Conservation (phyloP, 2,888 invertebrate species). For the Marasmarcha lunaedactyla region DNA sequence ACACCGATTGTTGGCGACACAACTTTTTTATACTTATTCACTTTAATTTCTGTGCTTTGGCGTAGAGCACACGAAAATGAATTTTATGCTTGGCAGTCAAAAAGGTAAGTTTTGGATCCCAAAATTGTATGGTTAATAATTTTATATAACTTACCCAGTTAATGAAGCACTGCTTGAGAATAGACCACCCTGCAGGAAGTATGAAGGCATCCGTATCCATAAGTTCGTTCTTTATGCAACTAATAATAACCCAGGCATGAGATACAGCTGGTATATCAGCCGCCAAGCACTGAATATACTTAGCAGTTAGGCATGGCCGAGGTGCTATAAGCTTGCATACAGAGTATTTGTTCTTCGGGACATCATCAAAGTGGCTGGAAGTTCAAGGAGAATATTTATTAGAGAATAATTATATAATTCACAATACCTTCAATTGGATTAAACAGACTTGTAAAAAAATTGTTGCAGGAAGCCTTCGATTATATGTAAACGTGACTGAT, state of each 20-base stretch:
- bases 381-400: not conserved
- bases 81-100: no score
- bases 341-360: constrained; percentile 63
- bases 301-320: constrained; percentile 78
- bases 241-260: constrained; percentile 79
- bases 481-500: no score
- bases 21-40: no score
- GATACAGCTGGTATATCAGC: constrained; percentile 73
- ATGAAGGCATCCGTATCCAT: constrained; percentile 55
- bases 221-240: constrained; percentile 50
- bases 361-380: constrained; percentile 62
- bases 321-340: constrained; percentile 74
- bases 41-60: no score
- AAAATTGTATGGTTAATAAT: no score
- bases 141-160: constrained; percentile 46
- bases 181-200: constrained; percentile 74
- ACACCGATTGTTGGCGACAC: no score
- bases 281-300: constrained; percentile 79
- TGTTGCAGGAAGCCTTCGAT: no score
- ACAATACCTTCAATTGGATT: no score
- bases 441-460: no score
- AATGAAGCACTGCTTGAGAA: constrained; percentile 51
- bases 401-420: no score
- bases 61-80: no score
- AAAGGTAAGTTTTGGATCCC: no score